These are phyloP conservation scores for Bungarus multicinctus DNA, from an alignment of 2,113 vertebrate genomes.

Conservation along the genomic window DNA sequence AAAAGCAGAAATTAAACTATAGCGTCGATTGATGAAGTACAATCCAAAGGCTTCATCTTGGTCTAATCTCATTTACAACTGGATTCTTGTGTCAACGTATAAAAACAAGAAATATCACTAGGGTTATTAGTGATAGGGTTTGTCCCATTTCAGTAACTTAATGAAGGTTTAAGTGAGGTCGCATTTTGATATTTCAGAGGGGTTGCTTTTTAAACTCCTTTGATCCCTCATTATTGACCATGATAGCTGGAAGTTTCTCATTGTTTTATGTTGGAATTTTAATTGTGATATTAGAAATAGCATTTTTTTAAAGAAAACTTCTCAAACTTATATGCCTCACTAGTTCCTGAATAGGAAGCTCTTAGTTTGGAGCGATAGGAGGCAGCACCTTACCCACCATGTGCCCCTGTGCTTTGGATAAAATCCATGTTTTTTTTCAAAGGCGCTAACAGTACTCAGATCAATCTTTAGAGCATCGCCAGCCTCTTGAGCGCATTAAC, in stretches of 20 bases:
- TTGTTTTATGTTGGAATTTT: background rate
- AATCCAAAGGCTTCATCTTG: background rate
- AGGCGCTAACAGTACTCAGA: background rate
- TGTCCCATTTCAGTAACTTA: background rate
- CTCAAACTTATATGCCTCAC: background rate
- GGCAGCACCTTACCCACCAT: background rate
- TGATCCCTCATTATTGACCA: background rate
- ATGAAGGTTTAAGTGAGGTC: no score
- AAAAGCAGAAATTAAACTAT: background rate
- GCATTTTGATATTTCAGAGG: background rate
- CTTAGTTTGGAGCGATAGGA: background rate
- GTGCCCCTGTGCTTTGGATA: background rate
- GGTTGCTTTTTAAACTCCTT: background rate
- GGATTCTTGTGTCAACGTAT: background rate
- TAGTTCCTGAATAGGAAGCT: background rate
- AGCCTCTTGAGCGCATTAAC: no score
- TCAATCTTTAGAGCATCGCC: background rate
- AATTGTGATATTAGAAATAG: background rate
- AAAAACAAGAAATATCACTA: background rate
- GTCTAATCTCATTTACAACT: background rate
- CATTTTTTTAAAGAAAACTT: background rate
- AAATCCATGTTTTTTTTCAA: background rate
- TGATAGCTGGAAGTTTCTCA: background rate
- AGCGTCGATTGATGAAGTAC: background rate
- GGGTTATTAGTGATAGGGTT: background rate